A percentile compares a stretch with the other conserved stretches of the same genome.
Conservation (phyloP, 1,140 invertebrate genomes). For the Tetragnatha versicolor region DNA sequence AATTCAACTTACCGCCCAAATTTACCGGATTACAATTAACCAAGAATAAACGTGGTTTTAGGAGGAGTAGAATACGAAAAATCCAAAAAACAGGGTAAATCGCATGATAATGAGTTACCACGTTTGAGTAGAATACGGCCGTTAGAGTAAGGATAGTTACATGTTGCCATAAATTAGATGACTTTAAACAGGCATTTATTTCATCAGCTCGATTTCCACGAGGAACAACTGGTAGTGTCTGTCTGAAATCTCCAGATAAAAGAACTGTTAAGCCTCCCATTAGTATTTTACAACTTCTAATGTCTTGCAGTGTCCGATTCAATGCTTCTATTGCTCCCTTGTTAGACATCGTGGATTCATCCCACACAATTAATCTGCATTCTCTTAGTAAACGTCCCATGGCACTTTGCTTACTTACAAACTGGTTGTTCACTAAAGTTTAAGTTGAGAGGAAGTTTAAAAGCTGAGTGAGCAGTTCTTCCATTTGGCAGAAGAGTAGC, state of each 20-base stretch:
- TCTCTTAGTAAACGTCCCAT: constrained; percentile 52
- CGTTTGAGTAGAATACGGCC: too few relatives aligned
- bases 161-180: too few relatives aligned
- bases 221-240: neutral
- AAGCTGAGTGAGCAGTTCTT: constrained; percentile 55
- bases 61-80: too few relatives aligned
- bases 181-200: too few relatives aligned
- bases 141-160: too few relatives aligned
- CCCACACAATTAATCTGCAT: constrained; percentile 58
- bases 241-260: neutral
- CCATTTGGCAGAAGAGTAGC: constrained; percentile 10
- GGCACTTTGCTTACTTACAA: constrained; percentile 7
- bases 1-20: too few relatives aligned
- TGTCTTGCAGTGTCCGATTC: constrained; percentile 55
- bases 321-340: constrained; percentile 61
- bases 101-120: too few relatives aligned
- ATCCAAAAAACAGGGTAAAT: too few relatives aligned
- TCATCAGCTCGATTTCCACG: too few relatives aligned
- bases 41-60: too few relatives aligned
- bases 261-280: neutral
- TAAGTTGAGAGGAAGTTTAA: constrained; percentile 54
- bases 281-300: too few relatives aligned
- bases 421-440: constrained; percentile 1
- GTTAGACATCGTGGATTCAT: constrained; percentile 59
- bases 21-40: too few relatives aligned